A percentile compares a stretch with the other conserved stretches of the same genome.
These are phyloP conservation scores for Aphidius colemani DNA, from an alignment of 2,888 invertebrate genomes.

Conservation along the genomic window DNA sequence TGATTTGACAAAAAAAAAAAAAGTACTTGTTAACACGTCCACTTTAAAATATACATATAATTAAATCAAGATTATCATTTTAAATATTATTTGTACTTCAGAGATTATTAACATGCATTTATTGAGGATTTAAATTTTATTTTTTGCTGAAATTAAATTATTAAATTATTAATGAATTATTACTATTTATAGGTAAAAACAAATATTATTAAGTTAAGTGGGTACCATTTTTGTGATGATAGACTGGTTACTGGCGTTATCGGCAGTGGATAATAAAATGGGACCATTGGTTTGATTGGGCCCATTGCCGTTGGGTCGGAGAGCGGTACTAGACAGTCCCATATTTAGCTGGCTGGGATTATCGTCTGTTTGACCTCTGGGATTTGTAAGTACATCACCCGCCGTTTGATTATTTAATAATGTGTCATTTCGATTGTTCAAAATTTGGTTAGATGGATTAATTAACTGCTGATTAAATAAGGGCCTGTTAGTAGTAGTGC, in stretches of 20 bases:
- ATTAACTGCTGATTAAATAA: constrained; percentile 33
- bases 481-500: constrained; percentile 53
- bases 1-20: too few relatives aligned
- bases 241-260: constrained; percentile 47
- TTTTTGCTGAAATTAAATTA: neutral
- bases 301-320: constrained; percentile 41
- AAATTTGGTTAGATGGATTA: constrained; percentile 40
- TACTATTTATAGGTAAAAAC: constrained; percentile 7
- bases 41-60: too few relatives aligned
- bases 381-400: constrained; percentile 37
- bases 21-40: constrained; percentile 6
- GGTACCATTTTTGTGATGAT: constrained; percentile 55
- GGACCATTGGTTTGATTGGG: constrained; percentile 39
- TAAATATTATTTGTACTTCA: too few relatives aligned
- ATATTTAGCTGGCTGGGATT: constrained; percentile 51
- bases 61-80: too few relatives aligned
- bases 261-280: constrained; percentile 43
- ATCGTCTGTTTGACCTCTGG: constrained; percentile 45
- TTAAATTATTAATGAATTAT: constrained; percentile 12
- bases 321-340: constrained; percentile 54
- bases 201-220: constrained; percentile 21
- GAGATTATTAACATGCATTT: too few relatives aligned
- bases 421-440: constrained; percentile 47
- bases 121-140: too few relatives aligned
- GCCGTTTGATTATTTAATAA: constrained; percentile 45